A percentile compares a stretch with the other conserved stretches of the same genome.
phyloP scores from a whole-genome alignment of 2,888 invertebrate genomes.

The Agrotis exclamationis region DNA sequence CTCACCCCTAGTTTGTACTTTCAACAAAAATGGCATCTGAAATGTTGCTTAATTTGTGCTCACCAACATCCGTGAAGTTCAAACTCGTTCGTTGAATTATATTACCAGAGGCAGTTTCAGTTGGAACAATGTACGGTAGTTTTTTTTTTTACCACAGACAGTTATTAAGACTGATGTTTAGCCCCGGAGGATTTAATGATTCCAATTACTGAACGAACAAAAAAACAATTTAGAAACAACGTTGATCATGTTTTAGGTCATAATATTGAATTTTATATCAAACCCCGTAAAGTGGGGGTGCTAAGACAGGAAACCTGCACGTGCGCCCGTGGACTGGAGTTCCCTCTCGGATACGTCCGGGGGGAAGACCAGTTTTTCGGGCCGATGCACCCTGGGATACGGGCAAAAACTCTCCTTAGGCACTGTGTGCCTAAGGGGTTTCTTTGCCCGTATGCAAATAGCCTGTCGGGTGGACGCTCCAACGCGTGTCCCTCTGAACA shows the following conservation, averaged over 20 bases:
- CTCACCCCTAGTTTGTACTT: constrained; percentile 67
- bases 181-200: constrained; percentile 47
- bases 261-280: constrained; percentile 41
- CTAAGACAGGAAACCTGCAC: no score
- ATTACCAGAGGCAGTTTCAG: constrained; percentile 57
- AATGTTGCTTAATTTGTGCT: constrained; percentile 76
- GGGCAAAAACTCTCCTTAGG: no score
- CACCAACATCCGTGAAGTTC: constrained; percentile 60
- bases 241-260: constrained; percentile 34
- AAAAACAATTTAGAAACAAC: constrained; percentile 49
- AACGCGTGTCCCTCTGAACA: no score
- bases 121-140: constrained; percentile 45
- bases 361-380: no score
- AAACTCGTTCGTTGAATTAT: constrained; percentile 71
- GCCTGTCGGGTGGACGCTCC: no score
- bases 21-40: constrained; percentile 71
- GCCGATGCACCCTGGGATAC: no score
- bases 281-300: constrained; percentile 20
- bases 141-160: constrained; percentile 45
- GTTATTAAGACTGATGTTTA: constrained; percentile 59
- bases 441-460: no score
- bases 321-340: no score
- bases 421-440: no score
- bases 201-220: constrained; percentile 46
- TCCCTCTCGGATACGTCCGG: no score